Evolutionary conservation across 2,113 vertebrate species (phyloP).

Genomic region (Psammodynastes pulverulentus): DNA sequence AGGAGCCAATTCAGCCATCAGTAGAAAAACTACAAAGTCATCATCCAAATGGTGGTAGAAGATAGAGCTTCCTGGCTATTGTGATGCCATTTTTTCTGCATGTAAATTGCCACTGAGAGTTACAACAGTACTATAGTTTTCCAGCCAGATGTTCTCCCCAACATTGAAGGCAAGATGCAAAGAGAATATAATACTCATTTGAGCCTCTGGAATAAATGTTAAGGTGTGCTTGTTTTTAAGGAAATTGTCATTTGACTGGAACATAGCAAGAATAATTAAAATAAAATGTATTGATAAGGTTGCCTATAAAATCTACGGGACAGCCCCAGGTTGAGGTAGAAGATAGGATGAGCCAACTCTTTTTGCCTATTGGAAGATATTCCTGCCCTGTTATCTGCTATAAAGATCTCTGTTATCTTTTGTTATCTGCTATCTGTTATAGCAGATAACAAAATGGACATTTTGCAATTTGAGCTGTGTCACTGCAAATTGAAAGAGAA

Average conservation of each 20-base stretch:
- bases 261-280: not conserved
- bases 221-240: not conserved
- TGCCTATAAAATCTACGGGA: not conserved
- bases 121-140: not conserved
- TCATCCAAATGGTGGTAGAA: not conserved
- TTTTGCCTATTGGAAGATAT: not conserved
- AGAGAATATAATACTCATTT: not conserved
- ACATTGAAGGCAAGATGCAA: not conserved
- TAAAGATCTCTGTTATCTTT: too few relatives aligned
- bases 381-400: too few relatives aligned
- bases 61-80: not conserved
- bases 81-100: not conserved
- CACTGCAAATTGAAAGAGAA: not conserved
- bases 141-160: not conserved
- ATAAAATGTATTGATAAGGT: not conserved
- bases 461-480: not conserved
- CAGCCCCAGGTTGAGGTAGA: not conserved
- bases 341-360: not conserved
- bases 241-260: not conserved
- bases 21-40: not conserved
- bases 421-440: too few relatives aligned
- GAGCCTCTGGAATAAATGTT: not conserved
- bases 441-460: not conserved
- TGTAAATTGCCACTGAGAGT: not conserved
- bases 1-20: not conserved